Evolutionary conservation across 92 coral and sea anemone species (phyloP).

Genomic region (Phenganax stokvisi): DNA sequence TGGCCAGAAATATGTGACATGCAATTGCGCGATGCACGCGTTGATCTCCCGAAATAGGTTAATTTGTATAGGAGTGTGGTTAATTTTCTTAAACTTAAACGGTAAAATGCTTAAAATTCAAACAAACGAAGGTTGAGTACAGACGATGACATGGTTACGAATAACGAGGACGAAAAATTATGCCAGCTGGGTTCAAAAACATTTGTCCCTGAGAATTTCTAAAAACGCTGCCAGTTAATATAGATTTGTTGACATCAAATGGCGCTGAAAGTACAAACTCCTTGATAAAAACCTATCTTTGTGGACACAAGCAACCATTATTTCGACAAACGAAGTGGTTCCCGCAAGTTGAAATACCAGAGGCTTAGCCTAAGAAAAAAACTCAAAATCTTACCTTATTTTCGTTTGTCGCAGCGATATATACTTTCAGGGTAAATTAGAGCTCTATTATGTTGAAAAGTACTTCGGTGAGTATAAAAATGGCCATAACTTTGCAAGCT

Average conservation of each 20-base stretch:
- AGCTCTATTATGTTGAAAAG: constrained; percentile 1
- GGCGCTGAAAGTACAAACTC: background rate
- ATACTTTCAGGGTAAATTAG: constrained; percentile 7
- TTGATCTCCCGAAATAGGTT: constrained; percentile 1
- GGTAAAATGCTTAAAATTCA: constrained; percentile 2
- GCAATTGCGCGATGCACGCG: constrained; percentile 15
- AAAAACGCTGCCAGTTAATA: background rate
- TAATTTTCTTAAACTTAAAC: background rate
- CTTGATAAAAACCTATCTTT: background rate
- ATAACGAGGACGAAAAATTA: constrained; percentile 2
- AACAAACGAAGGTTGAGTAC: constrained; percentile 1
- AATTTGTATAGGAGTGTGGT: constrained; percentile 14
- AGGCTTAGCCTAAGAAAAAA: background rate
- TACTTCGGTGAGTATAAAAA: constrained; percentile 13
- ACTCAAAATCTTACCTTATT: constrained; percentile 10
- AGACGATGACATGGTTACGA: constrained; percentile 15
- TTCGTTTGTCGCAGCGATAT: constrained; percentile 24
- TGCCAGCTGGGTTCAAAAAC: background rate
- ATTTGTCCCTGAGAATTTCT: constrained; percentile 12
- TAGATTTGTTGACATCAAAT: background rate
- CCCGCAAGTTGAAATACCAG: background rate
- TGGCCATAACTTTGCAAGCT: background rate
- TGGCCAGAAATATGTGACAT: constrained; percentile 24
- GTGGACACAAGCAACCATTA: background rate
- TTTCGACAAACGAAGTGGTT: constrained; percentile 22